Evolutionary conservation across 1,140 invertebrate species (phyloP).

Genomic region (Cepaea nemoralis): DNA sequence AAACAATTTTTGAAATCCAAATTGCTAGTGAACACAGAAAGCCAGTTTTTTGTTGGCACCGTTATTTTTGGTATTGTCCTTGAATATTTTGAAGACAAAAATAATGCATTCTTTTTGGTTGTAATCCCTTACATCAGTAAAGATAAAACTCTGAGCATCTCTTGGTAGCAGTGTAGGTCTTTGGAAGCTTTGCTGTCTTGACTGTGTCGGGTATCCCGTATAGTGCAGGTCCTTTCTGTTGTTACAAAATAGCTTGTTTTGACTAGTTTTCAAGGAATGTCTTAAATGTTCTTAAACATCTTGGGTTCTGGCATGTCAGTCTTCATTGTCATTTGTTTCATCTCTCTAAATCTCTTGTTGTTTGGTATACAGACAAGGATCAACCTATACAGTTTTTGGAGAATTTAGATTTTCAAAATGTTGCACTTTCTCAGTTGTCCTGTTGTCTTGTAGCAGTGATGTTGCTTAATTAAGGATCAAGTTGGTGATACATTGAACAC

Average conservation of each 20-base stretch:
- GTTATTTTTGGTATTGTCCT: neutral
- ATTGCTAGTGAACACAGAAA: conserved; percentile 16
- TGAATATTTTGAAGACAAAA: conserved; percentile 1
- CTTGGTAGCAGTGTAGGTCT: conserved; percentile 29
- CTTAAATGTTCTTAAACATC: no score
- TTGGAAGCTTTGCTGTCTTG: conserved; percentile 14
- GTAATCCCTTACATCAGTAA: conserved; percentile 42
- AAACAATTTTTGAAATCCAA: conserved; percentile 33
- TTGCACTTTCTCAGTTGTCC: neutral
- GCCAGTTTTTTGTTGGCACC: conserved; percentile 10
- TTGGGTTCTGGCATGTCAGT: neutral
- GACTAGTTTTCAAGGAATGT: neutral
- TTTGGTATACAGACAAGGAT: neutral
- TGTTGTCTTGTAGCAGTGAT: neutral
- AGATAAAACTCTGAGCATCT: conserved; percentile 34
- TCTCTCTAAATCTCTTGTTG: neutral
- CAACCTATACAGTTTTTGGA: no score
- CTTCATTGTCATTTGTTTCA: neutral
- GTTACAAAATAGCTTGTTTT: neutral
- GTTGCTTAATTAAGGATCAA: neutral
- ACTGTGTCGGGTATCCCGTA: no score
- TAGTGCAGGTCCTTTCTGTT: conserved; percentile 14
- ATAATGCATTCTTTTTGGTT: conserved; percentile 28
- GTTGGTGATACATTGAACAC: no score
- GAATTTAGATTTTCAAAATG: neutral